Evolutionary conservation across 2,113 vertebrate genomes (phyloP), one percentile per base, ranked within the genome.

Genomic region (Chaenocephalus aceratus): DNA sequence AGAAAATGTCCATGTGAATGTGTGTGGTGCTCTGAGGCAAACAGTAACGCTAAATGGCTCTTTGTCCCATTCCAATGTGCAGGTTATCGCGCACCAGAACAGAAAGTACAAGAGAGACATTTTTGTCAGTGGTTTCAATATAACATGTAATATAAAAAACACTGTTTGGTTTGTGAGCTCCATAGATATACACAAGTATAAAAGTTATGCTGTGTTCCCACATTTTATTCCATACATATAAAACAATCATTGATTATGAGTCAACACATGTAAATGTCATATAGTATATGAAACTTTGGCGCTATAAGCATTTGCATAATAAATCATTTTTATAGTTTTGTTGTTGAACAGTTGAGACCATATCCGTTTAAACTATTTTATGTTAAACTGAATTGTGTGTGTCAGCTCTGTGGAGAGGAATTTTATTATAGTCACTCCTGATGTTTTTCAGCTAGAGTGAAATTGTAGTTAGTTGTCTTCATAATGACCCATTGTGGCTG

Each of bases 41-140:
- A 36, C 36, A 80, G 16, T 82, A 71, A 62, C 34, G 56, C 23
- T 72, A 36, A 72, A 82, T 3, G 49, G 48, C 45, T 51, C 16
- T 68, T 44, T 75, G 60, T 77, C 44, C 23, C 30, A 48, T 77
- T 34, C 23, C 21, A 48, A 74, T 71, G 48, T 80, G 44, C 44
- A 68, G 64, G 23, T 75, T 48, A 69, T 51, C 34, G 12, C 56
- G 13, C 8, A 36, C 3, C 23, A 30, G 3, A 56, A 46, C n/a
- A 77, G 48, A 72, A 12, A 69, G 60, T 64, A 60, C 65, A 60
- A 51, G 48, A 10, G 0, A 57, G 77, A 44, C 61, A 64, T 49
- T 71, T 52, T 10, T 46, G 30, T 41, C 15, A 41, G 15, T 1
- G 11, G 9, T 65, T 79, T 54, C 15, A 67, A 51, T 34, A 44